Evolutionary conservation across 2,113 vertebrate species (phyloP).

Genomic region (Coptodon bakossiorum): DNA sequence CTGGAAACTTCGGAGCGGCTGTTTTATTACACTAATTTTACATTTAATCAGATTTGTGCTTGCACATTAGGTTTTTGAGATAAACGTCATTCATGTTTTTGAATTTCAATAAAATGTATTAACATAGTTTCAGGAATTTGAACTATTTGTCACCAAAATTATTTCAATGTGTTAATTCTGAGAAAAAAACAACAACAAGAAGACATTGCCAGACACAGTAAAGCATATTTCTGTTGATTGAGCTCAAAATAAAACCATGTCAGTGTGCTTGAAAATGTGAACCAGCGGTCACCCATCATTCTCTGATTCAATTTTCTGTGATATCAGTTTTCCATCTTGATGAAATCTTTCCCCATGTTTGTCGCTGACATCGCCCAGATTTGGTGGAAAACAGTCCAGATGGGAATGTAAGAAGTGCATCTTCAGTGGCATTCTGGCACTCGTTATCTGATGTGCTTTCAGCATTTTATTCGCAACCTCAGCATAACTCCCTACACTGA

Average conservation of each 20-base stretch:
- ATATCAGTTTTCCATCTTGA: not conserved
- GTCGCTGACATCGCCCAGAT: not conserved
- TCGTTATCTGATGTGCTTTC: not conserved
- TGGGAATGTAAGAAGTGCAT: not conserved
- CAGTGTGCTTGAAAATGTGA: not conserved
- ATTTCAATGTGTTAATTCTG: not conserved
- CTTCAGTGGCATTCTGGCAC: not conserved
- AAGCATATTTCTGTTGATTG: not conserved
- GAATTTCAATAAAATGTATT: not conserved
- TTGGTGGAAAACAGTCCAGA: not conserved
- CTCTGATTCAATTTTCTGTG: not conserved
- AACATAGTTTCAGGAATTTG: not conserved
- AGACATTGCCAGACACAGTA: not conserved
- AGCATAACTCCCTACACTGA: not conserved
- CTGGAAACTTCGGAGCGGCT: not conserved
- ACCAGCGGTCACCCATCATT: not conserved
- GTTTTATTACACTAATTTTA: not conserved
- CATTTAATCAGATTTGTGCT: not conserved
- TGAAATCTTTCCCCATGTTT: not conserved
- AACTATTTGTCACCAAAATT: not conserved
- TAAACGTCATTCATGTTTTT: not conserved
- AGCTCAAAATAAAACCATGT: not conserved
- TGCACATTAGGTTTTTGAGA: not conserved
- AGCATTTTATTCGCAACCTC: not conserved
- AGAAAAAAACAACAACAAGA: fast-evolving